Base-by-base conservation (phyloP, 2,888 invertebrate species). In the Nephrotoma flavescens region DNA sequence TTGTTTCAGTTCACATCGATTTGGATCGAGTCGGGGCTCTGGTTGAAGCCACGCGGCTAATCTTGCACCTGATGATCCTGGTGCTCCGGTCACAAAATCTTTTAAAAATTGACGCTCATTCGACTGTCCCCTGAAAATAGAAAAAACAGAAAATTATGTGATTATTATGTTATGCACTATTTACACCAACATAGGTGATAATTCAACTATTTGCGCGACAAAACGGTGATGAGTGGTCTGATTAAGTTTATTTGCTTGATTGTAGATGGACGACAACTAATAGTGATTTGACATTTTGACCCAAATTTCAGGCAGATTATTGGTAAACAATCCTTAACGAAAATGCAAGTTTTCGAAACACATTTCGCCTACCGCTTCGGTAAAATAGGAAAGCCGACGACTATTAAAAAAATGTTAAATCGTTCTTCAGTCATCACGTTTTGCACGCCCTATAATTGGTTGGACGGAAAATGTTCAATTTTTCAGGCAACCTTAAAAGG, bases 21-120 rank as follows among this genome's bases (percentile, higher is more conserved):
- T 90, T 0, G 98, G 97, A 92, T 98, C 98, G 86, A 98, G 96
- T 88, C 96, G 95, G 42, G 98, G 95, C 89, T 97, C 97, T 0
- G 98, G 98, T 90, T 98, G 97, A 87, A 99, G 92, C 98, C 99
- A 99, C 90, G 97, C 95, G 0, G 98, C 98, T 88, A 99, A 92
- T 86, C 98, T 94, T 4, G 98, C 98, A 0, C 99, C 99, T 1
- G 97, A 97, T 0, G 95, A 94, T 9, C 96, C 96, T 31, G 96
- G 94, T 0, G 95, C 95, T 87, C 97, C 97, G 45, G 95, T 94
- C 86, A 99, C 97, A 90, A 99, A 97, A 91, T 99, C 98, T 87
- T 96, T 95, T 86, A 99, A 94, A 91, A 99, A 99, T 88, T 97
- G 95, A 6, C 97, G 94, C 91, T 98, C 98, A 90, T 97, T 97